Evolutionary conservation across 2,113 vertebrate species (phyloP), one percentile per base, ranked within the genome.

Genomic region (Pao palembangensis): DNA sequence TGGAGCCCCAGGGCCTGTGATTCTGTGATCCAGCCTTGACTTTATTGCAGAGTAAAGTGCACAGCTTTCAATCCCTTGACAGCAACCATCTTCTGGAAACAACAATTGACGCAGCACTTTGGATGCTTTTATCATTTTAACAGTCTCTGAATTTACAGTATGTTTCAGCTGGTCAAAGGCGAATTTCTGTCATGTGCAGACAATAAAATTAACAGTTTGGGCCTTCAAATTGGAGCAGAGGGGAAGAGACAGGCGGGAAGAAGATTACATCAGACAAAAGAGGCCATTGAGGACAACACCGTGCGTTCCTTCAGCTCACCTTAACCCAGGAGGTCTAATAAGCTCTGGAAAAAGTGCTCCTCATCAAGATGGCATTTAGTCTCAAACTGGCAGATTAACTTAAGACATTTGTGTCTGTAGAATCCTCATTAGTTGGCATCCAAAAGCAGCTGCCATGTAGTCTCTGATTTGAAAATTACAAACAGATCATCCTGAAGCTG

Each of bases 391-490:
- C 12, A 0, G 23, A 43, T 50, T 16, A 53, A 44, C 54, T 72
- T 38, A 38, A 12, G 8, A 38, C 34, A 12, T 38, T 38, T 1
- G 0, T 38, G 44, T 55, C 13, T 2, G 18, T 49, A n/a, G 53
- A 48, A 52, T 76, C 77, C 74, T 76, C 50, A 82, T 76, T 71
- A 74, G 73, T 73, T 54, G 59, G 66, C 34, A 11, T 70, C 52
- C 62, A 67, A 75, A 67, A 64, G 54, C 47, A 55, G 58, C 65
- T 42, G 67, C 54, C 47, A 50, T 55, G 48, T 58, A 51, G 55
- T 71, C 55, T 43, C 41, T 69, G 65, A 5, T 44, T 75, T 56
- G 68, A 74, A 81, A 64, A 67, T 50, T 75, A 71, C 1, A 57
- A 57, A 78, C 76, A 64, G 72, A 74, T 82, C 63, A 49, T 71